phyloP scores from a whole-genome alignment of 2,113 vertebrate species.

The Cisticola juncidis region DNA sequence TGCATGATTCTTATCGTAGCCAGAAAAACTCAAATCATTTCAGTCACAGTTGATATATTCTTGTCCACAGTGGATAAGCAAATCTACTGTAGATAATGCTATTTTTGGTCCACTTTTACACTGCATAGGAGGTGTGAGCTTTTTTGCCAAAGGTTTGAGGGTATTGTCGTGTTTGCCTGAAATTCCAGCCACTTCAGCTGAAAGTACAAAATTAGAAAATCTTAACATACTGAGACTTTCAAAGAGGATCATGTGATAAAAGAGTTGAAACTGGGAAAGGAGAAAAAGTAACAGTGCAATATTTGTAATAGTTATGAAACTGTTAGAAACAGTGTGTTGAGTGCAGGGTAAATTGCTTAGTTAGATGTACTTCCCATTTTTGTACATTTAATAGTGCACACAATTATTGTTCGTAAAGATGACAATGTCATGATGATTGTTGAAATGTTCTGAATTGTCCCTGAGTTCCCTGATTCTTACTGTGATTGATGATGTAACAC shows the following conservation, averaged over 20 bases:
- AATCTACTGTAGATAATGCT: background rate
- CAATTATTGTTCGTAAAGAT: rapidly evolving
- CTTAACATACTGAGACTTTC: background rate
- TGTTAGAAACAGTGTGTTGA: background rate
- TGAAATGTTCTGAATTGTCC: background rate
- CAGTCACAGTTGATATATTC: background rate
- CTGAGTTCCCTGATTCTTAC: background rate
- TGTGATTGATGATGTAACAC: background rate
- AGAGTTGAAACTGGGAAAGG: background rate
- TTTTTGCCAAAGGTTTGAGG: background rate
- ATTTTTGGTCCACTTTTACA: background rate
- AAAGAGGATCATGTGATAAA: background rate
- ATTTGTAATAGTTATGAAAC: background rate
- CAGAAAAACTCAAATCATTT: background rate
- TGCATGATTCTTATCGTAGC: background rate
- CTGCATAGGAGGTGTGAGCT: background rate
- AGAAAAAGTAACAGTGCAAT: background rate
- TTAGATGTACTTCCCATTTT: background rate
- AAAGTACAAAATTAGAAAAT: background rate
- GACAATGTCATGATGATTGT: background rate
- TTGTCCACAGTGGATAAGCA: background rate
- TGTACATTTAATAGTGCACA: background rate
- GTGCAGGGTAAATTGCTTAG: background rate
- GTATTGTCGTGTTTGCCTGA: background rate
- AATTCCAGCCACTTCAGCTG: background rate